Evolutionary conservation across 2,888 invertebrate genomes (phyloP).

Genomic region (Sinohyriopsis cumingii): DNA sequence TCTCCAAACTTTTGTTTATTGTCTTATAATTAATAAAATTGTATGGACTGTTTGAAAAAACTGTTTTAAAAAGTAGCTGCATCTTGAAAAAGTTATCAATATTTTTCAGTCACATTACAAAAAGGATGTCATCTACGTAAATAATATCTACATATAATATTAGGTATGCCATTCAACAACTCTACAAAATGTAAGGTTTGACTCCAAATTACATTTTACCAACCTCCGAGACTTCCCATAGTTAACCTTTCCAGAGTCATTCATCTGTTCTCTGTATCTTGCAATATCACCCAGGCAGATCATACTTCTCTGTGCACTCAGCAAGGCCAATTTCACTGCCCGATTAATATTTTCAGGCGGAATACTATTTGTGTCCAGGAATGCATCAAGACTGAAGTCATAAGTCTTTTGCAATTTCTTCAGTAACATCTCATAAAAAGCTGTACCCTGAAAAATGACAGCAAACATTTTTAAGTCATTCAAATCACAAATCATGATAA

Average conservation of each 20-base stretch:
- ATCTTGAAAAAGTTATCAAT: too few relatives aligned
- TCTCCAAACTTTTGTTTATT: too few relatives aligned
- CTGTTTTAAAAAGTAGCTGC: too few relatives aligned
- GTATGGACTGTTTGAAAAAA: too few relatives aligned
- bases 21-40: too few relatives aligned
- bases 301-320: conserved; percentile 89
- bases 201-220: conserved; percentile 10
- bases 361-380: conserved; percentile 62
- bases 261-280: conserved; percentile 89
- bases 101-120: too few relatives aligned
- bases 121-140: too few relatives aligned
- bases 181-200: too few relatives aligned
- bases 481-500: too few relatives aligned
- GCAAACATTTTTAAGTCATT: too few relatives aligned
- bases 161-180: too few relatives aligned
- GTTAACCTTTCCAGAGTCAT: conserved; percentile 80
- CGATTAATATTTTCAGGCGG: conserved; percentile 73
- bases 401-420: conserved; percentile 83
- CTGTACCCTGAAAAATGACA: conserved; percentile 59
- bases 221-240: conserved; percentile 84
- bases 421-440: conserved; percentile 84
- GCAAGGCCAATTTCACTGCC: conserved; percentile 84
- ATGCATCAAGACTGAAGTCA: conserved; percentile 78
- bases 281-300: conserved; percentile 94
- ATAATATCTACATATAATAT: too few relatives aligned